These are phyloP conservation scores for Saguinus imperator DNA, from an alignment of 2,113 vertebrate species.

Conservation along the genomic window DNA sequence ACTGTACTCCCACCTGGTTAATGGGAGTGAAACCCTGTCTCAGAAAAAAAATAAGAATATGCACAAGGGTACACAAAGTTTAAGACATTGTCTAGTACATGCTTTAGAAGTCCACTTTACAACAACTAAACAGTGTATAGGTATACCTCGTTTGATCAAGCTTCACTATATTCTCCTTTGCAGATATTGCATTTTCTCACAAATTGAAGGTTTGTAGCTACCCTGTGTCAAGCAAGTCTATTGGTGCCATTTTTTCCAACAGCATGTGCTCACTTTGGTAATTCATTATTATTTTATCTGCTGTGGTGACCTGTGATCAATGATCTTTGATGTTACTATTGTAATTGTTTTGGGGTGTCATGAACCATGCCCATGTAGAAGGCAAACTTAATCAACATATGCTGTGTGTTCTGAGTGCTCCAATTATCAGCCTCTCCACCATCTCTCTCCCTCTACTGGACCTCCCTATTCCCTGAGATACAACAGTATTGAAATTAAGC, in stretches of 20 bases:
- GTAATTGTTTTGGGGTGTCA: neutral
- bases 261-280: neutral
- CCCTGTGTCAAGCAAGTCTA: neutral
- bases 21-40: too few species aligned
- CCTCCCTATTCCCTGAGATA: neutral
- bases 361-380: neutral
- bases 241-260: neutral
- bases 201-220: neutral
- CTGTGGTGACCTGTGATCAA: neutral
- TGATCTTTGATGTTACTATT: neutral
- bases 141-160: neutral
- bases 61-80: neutral
- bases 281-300: neutral
- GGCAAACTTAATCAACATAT: neutral
- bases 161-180: neutral
- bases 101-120: neutral
- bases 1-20: too few species aligned
- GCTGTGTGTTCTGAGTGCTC: neutral
- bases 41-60: neutral
- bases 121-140: neutral
- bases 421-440: neutral
- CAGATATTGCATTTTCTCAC: neutral
- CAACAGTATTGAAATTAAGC: neutral
- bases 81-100: neutral
- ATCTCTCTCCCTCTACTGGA: neutral